phyloP scores from a whole-genome alignment of 2,888 invertebrate genomes.

The Euplagia quadripunctaria region DNA sequence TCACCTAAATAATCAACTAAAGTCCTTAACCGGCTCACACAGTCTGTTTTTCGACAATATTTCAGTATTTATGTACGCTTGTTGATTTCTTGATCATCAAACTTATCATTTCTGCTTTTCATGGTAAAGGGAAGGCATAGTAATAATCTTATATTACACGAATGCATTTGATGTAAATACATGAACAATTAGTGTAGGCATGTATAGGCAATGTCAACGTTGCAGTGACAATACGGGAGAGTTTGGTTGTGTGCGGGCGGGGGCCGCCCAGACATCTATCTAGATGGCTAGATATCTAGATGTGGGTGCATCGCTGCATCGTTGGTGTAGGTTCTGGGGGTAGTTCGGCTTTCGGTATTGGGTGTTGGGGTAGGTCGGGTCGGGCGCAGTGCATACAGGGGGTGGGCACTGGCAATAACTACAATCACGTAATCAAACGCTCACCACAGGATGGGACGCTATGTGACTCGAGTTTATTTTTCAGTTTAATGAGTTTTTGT shows the following conservation, averaged over 20 bases:
- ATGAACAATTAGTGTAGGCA: slow-evolving; percentile 12
- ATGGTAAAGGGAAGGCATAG: slow-evolving; percentile 20
- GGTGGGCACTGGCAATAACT: slow-evolving; percentile 50
- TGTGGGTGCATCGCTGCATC: slow-evolving; percentile 80
- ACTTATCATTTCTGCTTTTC: not conserved
- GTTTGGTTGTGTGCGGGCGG: slow-evolving; percentile 41
- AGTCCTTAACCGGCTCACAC: not conserved
- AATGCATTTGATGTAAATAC: slow-evolving; percentile 43
- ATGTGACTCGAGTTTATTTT: slow-evolving; percentile 60
- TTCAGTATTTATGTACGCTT: not conserved
- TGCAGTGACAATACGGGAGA: slow-evolving; percentile 19
- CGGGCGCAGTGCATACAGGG: slow-evolving; percentile 36
- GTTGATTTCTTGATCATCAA: not conserved
- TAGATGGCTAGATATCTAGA: slow-evolving; percentile 74
- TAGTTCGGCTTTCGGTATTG: slow-evolving; percentile 52
- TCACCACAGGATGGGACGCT: slow-evolving; percentile 53
- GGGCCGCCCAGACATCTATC: slow-evolving; percentile 60
- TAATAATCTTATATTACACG: slow-evolving; percentile 26
- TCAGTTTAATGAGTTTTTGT: slow-evolving; percentile 62
- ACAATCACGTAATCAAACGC: slow-evolving; percentile 75
- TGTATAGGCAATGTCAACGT: slow-evolving; percentile 39
- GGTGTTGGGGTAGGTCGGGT: slow-evolving; percentile 56
- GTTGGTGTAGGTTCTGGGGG: slow-evolving; percentile 82
- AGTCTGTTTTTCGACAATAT: not conserved
- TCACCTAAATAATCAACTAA: not conserved